Evolutionary conservation across 2,113 vertebrate species (phyloP).

Genomic region (Pycnonotus jocosus): DNA sequence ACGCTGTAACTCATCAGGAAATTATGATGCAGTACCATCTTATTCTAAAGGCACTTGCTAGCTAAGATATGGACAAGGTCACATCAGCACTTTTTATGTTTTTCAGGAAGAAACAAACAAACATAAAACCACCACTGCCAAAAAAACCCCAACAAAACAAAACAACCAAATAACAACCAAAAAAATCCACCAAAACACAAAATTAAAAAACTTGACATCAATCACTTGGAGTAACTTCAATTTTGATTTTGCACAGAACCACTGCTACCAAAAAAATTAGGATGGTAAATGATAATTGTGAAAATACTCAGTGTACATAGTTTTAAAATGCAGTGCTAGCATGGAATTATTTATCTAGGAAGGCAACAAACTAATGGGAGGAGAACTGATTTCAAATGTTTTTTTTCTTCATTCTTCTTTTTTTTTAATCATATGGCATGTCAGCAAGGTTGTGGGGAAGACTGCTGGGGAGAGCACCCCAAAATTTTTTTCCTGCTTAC

Average conservation of each 20-base stretch:
- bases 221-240: background rate
- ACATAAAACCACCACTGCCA: background rate
- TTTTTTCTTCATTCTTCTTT: background rate
- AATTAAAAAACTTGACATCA: background rate
- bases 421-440: background rate
- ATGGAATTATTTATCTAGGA: background rate
- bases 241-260: background rate
- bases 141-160: background rate
- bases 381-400: background rate
- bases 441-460: background rate
- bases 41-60: slow-evolving; percentile 6
- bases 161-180: background rate
- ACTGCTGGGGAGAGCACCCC: background rate
- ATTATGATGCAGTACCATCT: slow-evolving; percentile 23
- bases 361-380: background rate
- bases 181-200: background rate
- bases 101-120: background rate
- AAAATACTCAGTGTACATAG: background rate
- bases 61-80: slow-evolving; percentile 10
- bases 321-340: background rate
- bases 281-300: rapidly evolving
- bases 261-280: background rate
- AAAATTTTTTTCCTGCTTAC: background rate
- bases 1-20: slow-evolving; percentile 41
- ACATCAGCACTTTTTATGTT: background rate